Evolutionary conservation across 2,888 invertebrate genomes (phyloP).

Genomic region (Lasioglossum leucozonium): DNA sequence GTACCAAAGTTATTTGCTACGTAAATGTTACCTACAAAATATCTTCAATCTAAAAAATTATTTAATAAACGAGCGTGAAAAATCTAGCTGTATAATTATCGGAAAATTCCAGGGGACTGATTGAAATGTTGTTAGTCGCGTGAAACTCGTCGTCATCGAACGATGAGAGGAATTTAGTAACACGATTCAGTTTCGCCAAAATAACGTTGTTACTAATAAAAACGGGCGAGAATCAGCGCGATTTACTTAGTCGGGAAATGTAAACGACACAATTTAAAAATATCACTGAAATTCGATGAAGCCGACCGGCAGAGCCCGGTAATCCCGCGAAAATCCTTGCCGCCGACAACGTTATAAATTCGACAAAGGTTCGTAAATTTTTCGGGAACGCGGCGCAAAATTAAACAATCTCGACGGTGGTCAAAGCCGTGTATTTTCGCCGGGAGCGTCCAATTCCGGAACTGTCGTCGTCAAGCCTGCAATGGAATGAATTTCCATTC

Average conservation of each 20-base stretch:
- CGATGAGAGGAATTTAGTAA: not conserved
- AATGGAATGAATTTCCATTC: constrained; percentile 30
- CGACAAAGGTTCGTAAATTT: not conserved
- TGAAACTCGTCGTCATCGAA: not conserved
- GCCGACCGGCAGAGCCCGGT: not conserved
- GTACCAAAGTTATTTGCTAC: not conserved
- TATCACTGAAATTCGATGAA: not conserved
- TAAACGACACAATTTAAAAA: not conserved
- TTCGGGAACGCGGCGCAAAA: not conserved
- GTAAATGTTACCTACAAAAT: not conserved
- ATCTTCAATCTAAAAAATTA: not conserved
- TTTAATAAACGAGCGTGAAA: no score
- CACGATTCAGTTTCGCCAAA: no score
- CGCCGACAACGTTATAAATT: not conserved
- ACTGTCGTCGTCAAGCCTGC: constrained; percentile 6
- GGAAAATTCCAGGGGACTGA: not conserved
- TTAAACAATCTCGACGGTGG: not conserved
- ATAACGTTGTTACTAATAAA: not conserved
- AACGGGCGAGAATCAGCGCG: not conserved
- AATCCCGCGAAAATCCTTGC: not conserved
- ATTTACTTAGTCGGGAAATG: not conserved
- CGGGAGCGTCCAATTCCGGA: not conserved
- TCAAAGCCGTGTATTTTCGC: not conserved
- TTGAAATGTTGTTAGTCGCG: not conserved
- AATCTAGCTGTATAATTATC: no score